A percentile compares a stretch with the other conserved stretches of the same genome.
Evolutionary conservation across 2,797 vertebrate species (phyloP).

Genomic region (Alfaro cultratus): DNA sequence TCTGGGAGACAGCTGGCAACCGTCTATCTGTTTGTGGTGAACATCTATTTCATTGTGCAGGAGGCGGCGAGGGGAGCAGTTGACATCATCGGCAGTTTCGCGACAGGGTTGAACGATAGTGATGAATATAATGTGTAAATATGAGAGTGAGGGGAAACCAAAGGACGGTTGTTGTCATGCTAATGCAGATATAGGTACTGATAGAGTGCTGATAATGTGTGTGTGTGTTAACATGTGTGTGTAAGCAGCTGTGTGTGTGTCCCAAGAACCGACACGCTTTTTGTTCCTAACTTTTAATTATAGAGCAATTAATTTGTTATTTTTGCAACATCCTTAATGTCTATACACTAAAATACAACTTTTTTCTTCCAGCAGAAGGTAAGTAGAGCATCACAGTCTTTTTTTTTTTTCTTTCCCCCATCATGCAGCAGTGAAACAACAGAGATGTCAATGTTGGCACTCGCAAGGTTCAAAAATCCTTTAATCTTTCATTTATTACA

Average conservation of each 20-base stretch:
- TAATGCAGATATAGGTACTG: slow-evolving; percentile 81
- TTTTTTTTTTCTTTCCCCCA: slow-evolving; percentile 5
- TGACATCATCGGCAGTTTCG: slow-evolving; percentile 76
- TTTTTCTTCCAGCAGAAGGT: slow-evolving; percentile 14
- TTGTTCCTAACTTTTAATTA: slow-evolving; percentile 52
- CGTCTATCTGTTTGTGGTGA: slow-evolving; percentile 76
- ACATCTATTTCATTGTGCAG: slow-evolving; percentile 79
- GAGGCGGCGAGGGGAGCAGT: slow-evolving; percentile 72
- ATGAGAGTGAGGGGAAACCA: slow-evolving; percentile 73
- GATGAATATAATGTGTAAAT: slow-evolving; percentile 86
- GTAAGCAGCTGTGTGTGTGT: slow-evolving; percentile 74
- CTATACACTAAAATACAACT: slow-evolving; percentile 17
- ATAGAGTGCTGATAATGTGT: slow-evolving; percentile 76
- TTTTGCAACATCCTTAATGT: slow-evolving; percentile 24
- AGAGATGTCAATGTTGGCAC: slow-evolving; percentile 63
- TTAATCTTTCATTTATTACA: slow-evolving; percentile 83
- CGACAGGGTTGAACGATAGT: slow-evolving; percentile 78
- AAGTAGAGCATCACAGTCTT: slow-evolving; percentile 24
- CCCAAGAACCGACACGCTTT: slow-evolving; percentile 57
- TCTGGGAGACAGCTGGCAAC: slow-evolving; percentile 85
- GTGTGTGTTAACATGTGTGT: slow-evolving; percentile 49
- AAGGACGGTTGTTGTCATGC: slow-evolving; percentile 81
- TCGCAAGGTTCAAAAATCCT: slow-evolving; percentile 62
- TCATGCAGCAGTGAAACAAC: slow-evolving; percentile 54
- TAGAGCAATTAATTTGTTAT: slow-evolving; percentile 41